Conservation (phyloP, 2,888 invertebrate genomes). For the Erebia palarica region DNA sequence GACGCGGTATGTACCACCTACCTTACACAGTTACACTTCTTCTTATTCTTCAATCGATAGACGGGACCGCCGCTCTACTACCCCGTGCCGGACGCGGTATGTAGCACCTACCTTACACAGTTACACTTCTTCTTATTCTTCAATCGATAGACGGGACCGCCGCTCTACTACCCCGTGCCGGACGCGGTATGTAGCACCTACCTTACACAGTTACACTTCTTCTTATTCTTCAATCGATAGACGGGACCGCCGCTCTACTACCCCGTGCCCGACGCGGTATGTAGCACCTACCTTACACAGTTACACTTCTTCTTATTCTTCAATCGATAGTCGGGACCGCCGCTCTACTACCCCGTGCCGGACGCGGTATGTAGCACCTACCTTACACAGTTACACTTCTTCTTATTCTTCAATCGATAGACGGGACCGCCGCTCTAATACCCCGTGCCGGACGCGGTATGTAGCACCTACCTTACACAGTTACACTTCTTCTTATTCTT, state of each 20-base stretch:
- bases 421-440: constrained; percentile 64
- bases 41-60: no score
- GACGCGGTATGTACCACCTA: constrained; percentile 62
- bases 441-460: constrained; percentile 70
- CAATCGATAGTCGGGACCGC: constrained; percentile 45
- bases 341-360: constrained; percentile 71
- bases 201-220: no score
- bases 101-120: no score
- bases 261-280: constrained; percentile 70
- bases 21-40: no score
- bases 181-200: constrained; percentile 62
- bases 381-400: no score
- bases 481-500: no score
- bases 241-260: constrained; percentile 64
- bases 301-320: no score
- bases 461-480: no score
- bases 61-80: constrained; percentile 64
- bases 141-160: constrained; percentile 45
- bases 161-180: constrained; percentile 71
- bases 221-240: no score
- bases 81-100: constrained; percentile 70
- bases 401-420: no score
- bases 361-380: constrained; percentile 62
- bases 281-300: no score
- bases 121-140: no score